Evolutionary conservation across 2,888 invertebrate genomes (phyloP).

Genomic region (Agrotis exclamationis): DNA sequence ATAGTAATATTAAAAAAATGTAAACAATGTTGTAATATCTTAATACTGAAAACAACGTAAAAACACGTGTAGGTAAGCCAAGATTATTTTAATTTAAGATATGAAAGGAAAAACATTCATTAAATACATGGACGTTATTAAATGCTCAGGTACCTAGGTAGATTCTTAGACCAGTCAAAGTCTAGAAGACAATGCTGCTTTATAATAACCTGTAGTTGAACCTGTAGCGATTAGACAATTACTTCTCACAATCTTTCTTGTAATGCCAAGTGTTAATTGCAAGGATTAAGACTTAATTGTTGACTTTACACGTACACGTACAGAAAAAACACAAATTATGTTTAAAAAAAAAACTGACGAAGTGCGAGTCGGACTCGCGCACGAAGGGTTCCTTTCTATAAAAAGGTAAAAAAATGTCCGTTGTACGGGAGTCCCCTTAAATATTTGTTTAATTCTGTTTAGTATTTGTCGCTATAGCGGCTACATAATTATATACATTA

Average conservation of each 20-base stretch:
- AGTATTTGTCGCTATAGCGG: no score
- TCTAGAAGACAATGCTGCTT: background rate
- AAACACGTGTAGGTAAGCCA: slow-evolving; percentile 30
- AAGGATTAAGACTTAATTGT: slow-evolving; percentile 11
- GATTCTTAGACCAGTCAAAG: background rate
- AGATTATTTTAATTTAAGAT: slow-evolving; percentile 36
- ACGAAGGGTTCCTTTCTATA: no score
- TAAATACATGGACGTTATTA: slow-evolving; percentile 25
- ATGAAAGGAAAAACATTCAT: slow-evolving; percentile 1
- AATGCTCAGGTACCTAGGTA: background rate
- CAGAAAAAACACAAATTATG: no score
- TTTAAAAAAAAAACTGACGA: no score
- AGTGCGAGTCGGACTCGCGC: no score
- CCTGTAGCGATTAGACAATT: slow-evolving; percentile 13
- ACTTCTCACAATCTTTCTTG: background rate
- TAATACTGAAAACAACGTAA: slow-evolving; percentile 23
- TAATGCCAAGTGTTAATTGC: slow-evolving; percentile 7
- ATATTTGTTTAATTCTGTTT: no score
- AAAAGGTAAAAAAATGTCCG: no score
- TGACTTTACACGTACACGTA: no score
- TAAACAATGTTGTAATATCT: slow-evolving; percentile 11
- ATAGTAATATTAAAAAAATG: background rate
- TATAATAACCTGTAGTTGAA: background rate
- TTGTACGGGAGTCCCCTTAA: no score
- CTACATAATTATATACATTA: no score